Evolutionary conservation across 30 jellyfish, hydroid and myxozoan genomes (phyloP).

Genomic region (Pelagia noctiluca): DNA sequence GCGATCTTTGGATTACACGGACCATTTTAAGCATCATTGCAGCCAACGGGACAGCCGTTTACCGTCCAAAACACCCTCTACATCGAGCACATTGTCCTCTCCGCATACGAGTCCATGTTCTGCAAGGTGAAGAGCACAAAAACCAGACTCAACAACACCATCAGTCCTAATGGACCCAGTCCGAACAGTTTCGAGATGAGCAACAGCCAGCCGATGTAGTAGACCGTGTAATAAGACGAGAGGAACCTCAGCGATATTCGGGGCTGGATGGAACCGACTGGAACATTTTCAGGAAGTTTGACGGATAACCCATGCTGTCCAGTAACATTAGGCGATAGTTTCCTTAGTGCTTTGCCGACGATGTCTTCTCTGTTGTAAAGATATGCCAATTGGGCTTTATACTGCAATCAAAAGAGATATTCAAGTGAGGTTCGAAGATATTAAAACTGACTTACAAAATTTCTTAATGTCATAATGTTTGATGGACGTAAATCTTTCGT

Average conservation of each 20-base stretch:
- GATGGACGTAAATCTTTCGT: too few species aligned
- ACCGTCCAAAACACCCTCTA: too few species aligned
- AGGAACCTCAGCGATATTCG: slow-evolving; percentile 80
- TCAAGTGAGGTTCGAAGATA: background rate
- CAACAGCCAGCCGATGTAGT: slow-evolving; percentile 67
- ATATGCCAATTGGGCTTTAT: slow-evolving; percentile 17
- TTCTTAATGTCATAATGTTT: too few species aligned
- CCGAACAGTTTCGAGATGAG: slow-evolving; percentile 62
- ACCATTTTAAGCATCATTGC: too few species aligned
- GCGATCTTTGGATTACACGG: too few species aligned
- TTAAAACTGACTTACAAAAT: background rate
- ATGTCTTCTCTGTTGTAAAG: slow-evolving; percentile 71
- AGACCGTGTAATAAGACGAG: slow-evolving; percentile 79
- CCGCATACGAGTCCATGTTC: slow-evolving; percentile 50
- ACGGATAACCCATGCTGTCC: slow-evolving; percentile 42
- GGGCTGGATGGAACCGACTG: slow-evolving; percentile 53
- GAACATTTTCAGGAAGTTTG: slow-evolving; percentile 36
- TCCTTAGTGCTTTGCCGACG: slow-evolving; percentile 57
- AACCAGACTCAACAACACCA: slow-evolving; percentile 13
- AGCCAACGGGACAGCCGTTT: too few species aligned
- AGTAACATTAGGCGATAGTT: slow-evolving; percentile 57
- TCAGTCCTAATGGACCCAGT: slow-evolving; percentile 16
- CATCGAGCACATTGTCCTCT: too few species aligned
- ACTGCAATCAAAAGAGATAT: slow-evolving; percentile 33
- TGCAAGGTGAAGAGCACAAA: slow-evolving; percentile 46